Conservation (phyloP, 2,888 invertebrate genomes). For the Candidula unifasciata region DNA sequence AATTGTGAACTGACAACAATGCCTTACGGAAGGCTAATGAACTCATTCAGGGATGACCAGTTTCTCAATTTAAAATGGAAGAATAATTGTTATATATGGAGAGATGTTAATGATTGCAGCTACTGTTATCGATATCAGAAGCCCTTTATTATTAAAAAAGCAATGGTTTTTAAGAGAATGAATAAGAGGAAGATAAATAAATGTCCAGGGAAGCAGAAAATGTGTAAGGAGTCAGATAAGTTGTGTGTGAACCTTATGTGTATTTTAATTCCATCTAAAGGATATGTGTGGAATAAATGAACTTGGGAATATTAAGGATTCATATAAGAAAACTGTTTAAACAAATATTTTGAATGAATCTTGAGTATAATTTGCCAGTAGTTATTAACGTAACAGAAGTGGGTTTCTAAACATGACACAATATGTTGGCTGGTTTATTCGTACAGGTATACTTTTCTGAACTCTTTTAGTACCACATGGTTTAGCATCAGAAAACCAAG, state of each 20-base stretch:
- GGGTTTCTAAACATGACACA: too few relatives aligned
- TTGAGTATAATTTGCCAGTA: not conserved
- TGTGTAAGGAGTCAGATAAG: not conserved
- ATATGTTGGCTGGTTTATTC: too few relatives aligned
- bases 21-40: not conserved
- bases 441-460: too few relatives aligned
- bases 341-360: too few relatives aligned
- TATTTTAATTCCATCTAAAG: too few relatives aligned
- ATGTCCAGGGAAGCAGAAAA: too few relatives aligned
- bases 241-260: not conserved
- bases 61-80: conserved; percentile 44
- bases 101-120: conserved; percentile 35
- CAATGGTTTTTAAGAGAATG: not conserved
- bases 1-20: not conserved
- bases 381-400: too few relatives aligned
- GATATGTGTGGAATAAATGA: too few relatives aligned
- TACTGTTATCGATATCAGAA: conserved; percentile 35
- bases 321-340: too few relatives aligned
- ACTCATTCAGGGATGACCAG: conserved; percentile 47
- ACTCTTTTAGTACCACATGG: too few relatives aligned
- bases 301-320: too few relatives aligned
- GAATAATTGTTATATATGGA: conserved; percentile 45
- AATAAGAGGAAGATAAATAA: not conserved
- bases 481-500: too few relatives aligned
- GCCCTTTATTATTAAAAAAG: conserved; percentile 27